A percentile compares a stretch with the other conserved stretches of the same genome.
Evolutionary conservation across 2,113 vertebrate genomes (phyloP).

Genomic region (Gracilinanus agilis): DNA sequence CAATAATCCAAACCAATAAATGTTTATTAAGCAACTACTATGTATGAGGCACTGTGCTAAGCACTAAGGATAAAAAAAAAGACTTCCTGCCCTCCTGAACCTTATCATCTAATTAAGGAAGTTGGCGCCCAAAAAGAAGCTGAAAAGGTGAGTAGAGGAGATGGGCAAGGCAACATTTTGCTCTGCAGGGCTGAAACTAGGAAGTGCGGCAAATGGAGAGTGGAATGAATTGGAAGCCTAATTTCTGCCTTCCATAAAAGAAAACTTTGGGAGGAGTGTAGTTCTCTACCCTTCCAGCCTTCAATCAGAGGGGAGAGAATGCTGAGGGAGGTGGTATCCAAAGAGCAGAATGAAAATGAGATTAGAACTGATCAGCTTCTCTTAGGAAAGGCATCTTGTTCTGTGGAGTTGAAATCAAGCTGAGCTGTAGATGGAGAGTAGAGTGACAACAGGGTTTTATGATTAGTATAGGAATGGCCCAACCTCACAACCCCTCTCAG

Average conservation of each 20-base stretch:
- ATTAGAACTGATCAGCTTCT: not conserved
- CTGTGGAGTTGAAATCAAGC: not conserved
- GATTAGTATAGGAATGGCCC: conserved; percentile 29
- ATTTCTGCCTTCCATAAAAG: not conserved
- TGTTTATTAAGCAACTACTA: not conserved
- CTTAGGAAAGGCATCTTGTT: not conserved
- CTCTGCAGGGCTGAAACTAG: not conserved
- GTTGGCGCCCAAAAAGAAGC: not conserved
- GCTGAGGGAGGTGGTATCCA: not conserved
- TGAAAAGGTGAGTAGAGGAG: not conserved
- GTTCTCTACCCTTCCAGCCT: not conserved
- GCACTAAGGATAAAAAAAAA: not conserved
- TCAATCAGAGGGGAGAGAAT: not conserved
- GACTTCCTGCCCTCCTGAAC: not conserved
- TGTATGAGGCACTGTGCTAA: not conserved
- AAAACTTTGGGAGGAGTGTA: not conserved
- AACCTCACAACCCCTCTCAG: conserved; percentile 43
- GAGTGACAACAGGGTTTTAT: conserved; percentile 39
- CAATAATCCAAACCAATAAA: not conserved
- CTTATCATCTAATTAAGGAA: not conserved
- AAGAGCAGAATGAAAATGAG: not conserved
- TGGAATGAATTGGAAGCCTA: not conserved
- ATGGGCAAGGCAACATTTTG: not conserved
- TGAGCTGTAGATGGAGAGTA: not conserved
- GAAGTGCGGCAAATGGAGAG: not conserved